phyloP scores from a whole-genome alignment of 2,113 vertebrate genomes.

The Clarias magur region DNA sequence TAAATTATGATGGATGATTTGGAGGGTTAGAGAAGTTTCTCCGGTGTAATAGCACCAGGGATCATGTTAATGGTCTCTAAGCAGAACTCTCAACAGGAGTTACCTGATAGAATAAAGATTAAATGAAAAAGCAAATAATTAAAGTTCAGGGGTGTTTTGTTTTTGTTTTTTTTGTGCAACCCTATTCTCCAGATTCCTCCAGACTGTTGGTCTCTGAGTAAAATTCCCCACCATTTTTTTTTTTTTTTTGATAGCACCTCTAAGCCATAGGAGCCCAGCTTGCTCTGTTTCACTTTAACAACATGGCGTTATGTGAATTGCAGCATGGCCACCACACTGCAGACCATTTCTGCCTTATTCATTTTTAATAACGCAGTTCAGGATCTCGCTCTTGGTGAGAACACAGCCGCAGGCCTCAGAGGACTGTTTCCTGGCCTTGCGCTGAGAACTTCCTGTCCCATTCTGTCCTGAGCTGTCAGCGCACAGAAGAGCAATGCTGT shows the following conservation, averaged over 20 bases:
- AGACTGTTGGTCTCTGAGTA: background rate
- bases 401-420: conserved; percentile 24
- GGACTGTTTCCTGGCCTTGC: conserved; percentile 37
- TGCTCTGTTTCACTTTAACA: conserved; percentile 35
- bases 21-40: background rate
- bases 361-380: conserved; percentile 45
- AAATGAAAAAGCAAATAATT: background rate
- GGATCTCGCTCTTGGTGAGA: conserved; percentile 13
- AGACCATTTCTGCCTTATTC: conserved; percentile 40
- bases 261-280: conserved; percentile 5
- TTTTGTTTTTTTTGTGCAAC: background rate
- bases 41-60: background rate
- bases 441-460: conserved; percentile 39
- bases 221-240: background rate
- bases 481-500: conserved; percentile 1
- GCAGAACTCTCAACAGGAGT: background rate
- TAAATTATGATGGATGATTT: conserved; percentile 27
- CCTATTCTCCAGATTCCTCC: background rate
- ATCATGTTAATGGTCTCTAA: conserved; percentile 1
- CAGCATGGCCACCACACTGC: conserved; percentile 34
- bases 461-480: conserved; percentile 38
- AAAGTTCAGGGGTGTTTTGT: background rate
- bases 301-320: conserved; percentile 26
- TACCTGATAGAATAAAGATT: conserved; percentile 18
- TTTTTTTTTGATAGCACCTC: background rate